Evolutionary conservation across 2,888 invertebrate genomes (phyloP), one percentile per base, ranked within the genome.

Genomic region (Philaethria dido): DNA sequence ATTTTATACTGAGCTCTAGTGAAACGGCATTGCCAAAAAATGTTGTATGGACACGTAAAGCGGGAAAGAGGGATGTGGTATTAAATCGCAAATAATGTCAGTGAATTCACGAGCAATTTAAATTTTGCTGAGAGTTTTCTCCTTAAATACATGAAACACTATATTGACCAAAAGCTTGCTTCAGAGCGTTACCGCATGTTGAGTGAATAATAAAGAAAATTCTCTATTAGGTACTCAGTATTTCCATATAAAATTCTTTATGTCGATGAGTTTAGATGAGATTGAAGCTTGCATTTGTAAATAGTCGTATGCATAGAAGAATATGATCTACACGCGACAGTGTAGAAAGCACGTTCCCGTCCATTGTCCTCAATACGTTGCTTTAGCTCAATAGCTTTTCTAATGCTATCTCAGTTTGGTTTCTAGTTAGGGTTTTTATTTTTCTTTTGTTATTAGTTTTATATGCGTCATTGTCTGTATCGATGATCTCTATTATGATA

Each of bases 251-350:
- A 67, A 70, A 62, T 72, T 64, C 62, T 70, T 70, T 72, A 70
- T 55, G 48, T 67, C 61, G 59, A 70, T 54, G 65, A 66, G 62
- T 70, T 71, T 54, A 66, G 65, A 69, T 64, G 68, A 57, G 66
- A 69, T 73, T 70, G 65, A 64, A 69, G 69, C 62, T 64, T 52
- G 66, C 64, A 66, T 69, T 60, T 64, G 68, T 70, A 69, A 69
- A 69, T 65, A 74, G 69, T 67, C 67, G 62, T 63, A 67, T 69
- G 62, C 65, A 66, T 52, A 62, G 66, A 70, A 62, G 66, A 70
- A 72, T 68, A 55, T 64, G 66, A 64, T 74, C 63, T 65, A 47
- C 20, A 18, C 45, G 13, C 50, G 52, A 64, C 61, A 55, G 25
- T 11, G 59, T 62, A 52, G 59, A 68, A 63, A 63, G 52, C 60